Evolutionary conservation across 2,797 vertebrate genomes (phyloP).

Genomic region (Falco novaeseelandiae): DNA sequence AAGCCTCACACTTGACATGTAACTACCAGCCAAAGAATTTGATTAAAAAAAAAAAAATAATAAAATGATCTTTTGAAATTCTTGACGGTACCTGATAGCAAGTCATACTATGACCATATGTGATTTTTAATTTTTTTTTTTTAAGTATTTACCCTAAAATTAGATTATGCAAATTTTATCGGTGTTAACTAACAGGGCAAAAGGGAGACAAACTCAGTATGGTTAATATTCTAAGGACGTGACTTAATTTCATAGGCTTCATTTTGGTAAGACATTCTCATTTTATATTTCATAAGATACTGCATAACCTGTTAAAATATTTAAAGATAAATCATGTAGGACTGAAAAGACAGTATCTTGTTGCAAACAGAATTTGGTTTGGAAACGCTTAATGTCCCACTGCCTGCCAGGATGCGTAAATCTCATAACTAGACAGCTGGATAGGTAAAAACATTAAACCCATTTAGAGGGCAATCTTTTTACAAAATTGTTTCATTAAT

Average conservation of each 20-base stretch:
- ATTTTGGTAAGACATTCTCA: conserved; percentile 56
- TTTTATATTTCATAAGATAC: conserved; percentile 73
- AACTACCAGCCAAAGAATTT: neutral
- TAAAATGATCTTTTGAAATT: neutral
- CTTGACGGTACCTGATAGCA: neutral
- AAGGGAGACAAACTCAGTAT: conserved; percentile 27
- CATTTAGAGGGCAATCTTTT: conserved; percentile 75
- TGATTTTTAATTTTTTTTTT: neutral
- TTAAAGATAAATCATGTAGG: conserved; percentile 74
- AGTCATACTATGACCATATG: neutral
- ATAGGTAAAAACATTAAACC: conserved; percentile 68
- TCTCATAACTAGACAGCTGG: conserved; percentile 66
- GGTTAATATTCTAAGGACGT: conserved; percentile 69
- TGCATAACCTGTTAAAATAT: conserved; percentile 64
- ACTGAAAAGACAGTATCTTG: conserved; percentile 68
- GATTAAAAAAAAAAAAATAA: neutral
- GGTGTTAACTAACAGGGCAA: conserved; percentile 28
- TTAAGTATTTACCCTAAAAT: conserved; percentile 46
- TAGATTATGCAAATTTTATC: conserved; percentile 58
- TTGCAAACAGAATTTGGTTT: conserved; percentile 68
- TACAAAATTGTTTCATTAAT: conserved; percentile 77
- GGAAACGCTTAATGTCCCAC: conserved; percentile 60
- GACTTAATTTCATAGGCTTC: conserved; percentile 69
- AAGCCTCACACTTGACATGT: neutral
- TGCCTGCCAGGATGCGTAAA: conserved; percentile 62